These are phyloP conservation scores for Drosophila fulvimacula DNA, from an alignment of 2,888 invertebrate species.

Conservation along the genomic window DNA sequence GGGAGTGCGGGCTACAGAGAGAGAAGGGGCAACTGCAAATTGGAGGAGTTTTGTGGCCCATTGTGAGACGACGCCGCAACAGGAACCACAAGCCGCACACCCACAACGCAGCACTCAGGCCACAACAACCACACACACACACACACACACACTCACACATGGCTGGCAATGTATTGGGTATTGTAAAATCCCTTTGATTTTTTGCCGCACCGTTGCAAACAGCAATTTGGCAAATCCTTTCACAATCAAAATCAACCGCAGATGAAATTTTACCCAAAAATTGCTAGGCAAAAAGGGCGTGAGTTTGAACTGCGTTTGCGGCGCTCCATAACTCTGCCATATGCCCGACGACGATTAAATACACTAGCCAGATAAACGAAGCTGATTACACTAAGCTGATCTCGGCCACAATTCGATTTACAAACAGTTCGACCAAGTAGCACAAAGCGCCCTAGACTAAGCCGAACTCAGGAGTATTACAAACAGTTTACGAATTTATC, in stretches of 20 bases:
- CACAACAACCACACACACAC: conserved; percentile 39
- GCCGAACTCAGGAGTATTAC: not conserved
- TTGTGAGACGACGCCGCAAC: conserved; percentile 59
- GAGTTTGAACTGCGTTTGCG: conserved; percentile 31
- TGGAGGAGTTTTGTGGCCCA: conserved; percentile 60
- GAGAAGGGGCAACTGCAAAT: conserved; percentile 27
- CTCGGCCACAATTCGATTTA: conserved; percentile 1
- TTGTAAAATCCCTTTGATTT: conserved; percentile 79
- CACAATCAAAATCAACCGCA: conserved; percentile 84
- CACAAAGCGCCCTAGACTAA: not conserved
- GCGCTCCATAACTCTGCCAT: conserved; percentile 40
- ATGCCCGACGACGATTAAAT: conserved; percentile 24
- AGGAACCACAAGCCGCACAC: conserved; percentile 70
- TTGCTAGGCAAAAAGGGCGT: conserved; percentile 54
- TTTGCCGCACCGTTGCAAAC: conserved; percentile 82
- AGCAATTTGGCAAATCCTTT: conserved; percentile 83
- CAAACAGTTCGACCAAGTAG: not conserved
- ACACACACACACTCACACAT: conserved; percentile 11
- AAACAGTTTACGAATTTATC: not conserved
- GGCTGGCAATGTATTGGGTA: conserved; percentile 69
- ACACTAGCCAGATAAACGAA: conserved; percentile 15
- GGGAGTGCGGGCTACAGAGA: not conserved
- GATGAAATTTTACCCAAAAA: conserved; percentile 79
- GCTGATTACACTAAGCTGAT: not conserved
- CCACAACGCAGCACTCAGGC: conserved; percentile 49